Conservation (phyloP, 2,888 invertebrate species). For the Rotaria socialis region DNA sequence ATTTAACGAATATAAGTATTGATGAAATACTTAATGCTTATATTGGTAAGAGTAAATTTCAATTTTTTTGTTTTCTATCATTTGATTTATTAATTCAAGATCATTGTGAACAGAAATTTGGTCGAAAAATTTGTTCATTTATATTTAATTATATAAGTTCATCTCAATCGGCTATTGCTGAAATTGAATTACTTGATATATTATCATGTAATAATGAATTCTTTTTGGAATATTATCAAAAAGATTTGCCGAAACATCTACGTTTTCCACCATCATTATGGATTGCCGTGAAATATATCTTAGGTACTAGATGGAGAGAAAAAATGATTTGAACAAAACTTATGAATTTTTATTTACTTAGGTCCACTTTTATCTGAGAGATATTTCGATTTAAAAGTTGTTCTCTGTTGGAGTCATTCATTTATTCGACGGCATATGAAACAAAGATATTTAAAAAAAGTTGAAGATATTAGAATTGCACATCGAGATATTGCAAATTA, state of each 20-base stretch:
- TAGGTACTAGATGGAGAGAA: constrained; percentile 44
- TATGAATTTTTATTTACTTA: constrained; percentile 40
- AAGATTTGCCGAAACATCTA: constrained; percentile 45
- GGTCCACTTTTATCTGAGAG: constrained; percentile 48
- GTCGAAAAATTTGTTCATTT: constrained; percentile 38
- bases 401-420: constrained; percentile 50
- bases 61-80: too few species aligned
- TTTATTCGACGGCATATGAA: constrained; percentile 48
- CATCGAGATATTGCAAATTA: constrained; percentile 51
- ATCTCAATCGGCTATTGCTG: constrained; percentile 48
- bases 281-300: constrained; percentile 47
- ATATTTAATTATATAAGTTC: constrained; percentile 46
- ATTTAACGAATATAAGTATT: not conserved
- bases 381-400: constrained; percentile 49
- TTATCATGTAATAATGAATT: constrained; percentile 49
- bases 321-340: not conserved
- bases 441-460: constrained; percentile 49
- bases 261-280: constrained; percentile 49
- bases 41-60: not conserved
- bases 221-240: constrained; percentile 45
- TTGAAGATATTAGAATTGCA: constrained; percentile 48
- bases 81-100: not conserved
- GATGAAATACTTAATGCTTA: constrained; percentile 28
- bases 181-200: constrained; percentile 49
- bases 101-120: constrained; percentile 40